phyloP scores from a whole-genome alignment of 2,888 invertebrate genomes.

The Biston betularia region DNA sequence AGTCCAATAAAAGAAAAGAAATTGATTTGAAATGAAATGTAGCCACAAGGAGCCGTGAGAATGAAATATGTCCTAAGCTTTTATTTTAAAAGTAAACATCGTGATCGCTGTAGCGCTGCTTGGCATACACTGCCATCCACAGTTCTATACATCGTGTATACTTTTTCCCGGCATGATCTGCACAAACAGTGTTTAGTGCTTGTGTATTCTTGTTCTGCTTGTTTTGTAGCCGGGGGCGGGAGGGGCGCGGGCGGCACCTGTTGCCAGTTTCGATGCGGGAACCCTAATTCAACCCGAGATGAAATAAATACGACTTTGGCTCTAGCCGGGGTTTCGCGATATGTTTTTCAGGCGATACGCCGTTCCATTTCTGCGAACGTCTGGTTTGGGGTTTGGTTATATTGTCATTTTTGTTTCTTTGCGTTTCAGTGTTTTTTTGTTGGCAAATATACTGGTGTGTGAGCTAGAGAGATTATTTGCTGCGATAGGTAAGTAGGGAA shows the following conservation, averaged over 20 bases:
- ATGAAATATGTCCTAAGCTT: neutral
- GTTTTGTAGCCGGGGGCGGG: slow-evolving; percentile 59
- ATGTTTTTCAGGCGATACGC: slow-evolving; percentile 52
- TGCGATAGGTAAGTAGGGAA: slow-evolving; percentile 3
- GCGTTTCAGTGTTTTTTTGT: slow-evolving; percentile 30
- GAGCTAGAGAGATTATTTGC: slow-evolving; percentile 6
- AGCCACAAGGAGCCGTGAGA: no score
- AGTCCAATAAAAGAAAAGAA: no score
- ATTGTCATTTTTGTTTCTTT: slow-evolving; percentile 36
- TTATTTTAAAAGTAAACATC: neutral
- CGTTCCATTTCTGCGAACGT: slow-evolving; percentile 13
- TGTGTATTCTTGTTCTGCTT: slow-evolving; percentile 70
- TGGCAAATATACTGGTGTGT: slow-evolving; percentile 29
- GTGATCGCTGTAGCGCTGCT: neutral
- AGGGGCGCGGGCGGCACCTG: slow-evolving; percentile 65
- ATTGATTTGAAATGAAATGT: no score
- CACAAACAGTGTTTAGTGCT: slow-evolving; percentile 70
- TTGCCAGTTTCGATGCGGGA: slow-evolving; percentile 72
- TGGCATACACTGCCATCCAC: neutral
- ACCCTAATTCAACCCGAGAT: slow-evolving; percentile 77
- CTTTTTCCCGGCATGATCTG: slow-evolving; percentile 65
- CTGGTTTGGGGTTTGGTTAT: slow-evolving; percentile 48
- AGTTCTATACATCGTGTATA: slow-evolving; percentile 49
- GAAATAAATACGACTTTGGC: slow-evolving; percentile 79
- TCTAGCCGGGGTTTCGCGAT: slow-evolving; percentile 54